Evolutionary conservation across 1,140 invertebrate species (phyloP).

Genomic region (Drosophila sp.): DNA sequence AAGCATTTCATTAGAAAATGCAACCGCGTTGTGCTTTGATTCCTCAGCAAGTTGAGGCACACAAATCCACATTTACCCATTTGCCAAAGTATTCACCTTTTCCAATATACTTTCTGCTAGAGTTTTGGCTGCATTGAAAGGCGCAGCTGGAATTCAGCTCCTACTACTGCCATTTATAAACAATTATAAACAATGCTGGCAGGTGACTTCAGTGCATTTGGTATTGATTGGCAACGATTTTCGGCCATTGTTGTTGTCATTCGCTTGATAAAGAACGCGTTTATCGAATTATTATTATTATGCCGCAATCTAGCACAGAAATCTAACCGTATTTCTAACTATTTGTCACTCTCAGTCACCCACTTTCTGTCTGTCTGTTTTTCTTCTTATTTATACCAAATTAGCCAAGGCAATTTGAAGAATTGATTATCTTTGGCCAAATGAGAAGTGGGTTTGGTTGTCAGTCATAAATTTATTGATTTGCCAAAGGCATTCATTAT

Average conservation of each 20-base stretch:
- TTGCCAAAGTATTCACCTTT: too few species aligned
- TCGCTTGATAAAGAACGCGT: slow-evolving; percentile 6
- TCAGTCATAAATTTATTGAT: slow-evolving; percentile 49
- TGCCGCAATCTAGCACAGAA: background rate
- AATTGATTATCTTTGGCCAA: slow-evolving; percentile 34
- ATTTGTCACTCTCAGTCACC: background rate
- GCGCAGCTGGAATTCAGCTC: slow-evolving; percentile 7
- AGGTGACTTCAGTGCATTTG: slow-evolving; percentile 26
- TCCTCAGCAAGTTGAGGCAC: slow-evolving; percentile 9
- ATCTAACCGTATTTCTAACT: background rate
- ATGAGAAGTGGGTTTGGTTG: background rate
- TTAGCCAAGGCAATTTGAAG: slow-evolving; percentile 24
- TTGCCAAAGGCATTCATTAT: slow-evolving; percentile 40
- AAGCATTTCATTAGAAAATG: slow-evolving; percentile 35
- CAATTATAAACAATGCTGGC: background rate
- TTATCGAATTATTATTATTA: slow-evolving; percentile 16
- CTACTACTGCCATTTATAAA: background rate
- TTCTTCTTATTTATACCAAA: slow-evolving; percentile 5
- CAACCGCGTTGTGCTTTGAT: slow-evolving; percentile 19
- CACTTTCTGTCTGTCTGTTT: background rate
- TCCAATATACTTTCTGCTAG: too few species aligned
- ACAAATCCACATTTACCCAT: slow-evolving; percentile 28
- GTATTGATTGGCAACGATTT: background rate
- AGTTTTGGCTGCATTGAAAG: slow-evolving; percentile 6
- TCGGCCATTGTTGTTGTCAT: slow-evolving; percentile 12